Conservation (phyloP, 2,113 vertebrate genomes). For the Ochotona princeps region DNA sequence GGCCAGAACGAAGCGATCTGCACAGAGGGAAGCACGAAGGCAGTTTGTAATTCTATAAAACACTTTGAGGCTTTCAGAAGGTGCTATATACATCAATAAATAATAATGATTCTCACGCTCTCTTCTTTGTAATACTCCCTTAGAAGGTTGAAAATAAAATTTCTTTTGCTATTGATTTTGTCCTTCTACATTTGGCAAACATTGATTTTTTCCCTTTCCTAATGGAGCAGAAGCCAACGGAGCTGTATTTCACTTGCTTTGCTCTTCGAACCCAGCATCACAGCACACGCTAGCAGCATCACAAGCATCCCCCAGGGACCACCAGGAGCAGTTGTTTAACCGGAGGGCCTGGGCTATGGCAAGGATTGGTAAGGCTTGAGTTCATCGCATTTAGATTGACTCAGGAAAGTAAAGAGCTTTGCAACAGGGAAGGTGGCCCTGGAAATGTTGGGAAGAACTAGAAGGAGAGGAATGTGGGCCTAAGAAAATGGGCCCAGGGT, state of each 20-base stretch:
- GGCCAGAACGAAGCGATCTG: conserved; percentile 68
- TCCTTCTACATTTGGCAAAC: conserved; percentile 86
- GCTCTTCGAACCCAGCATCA: conserved; percentile 77
- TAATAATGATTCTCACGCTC: conserved; percentile 87
- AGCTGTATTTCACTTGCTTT: conserved; percentile 86
- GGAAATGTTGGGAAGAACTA: not conserved
- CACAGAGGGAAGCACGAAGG: conserved; percentile 31
- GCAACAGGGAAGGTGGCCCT: not conserved
- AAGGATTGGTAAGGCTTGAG: not conserved
- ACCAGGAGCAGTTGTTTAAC: conserved; percentile 76
- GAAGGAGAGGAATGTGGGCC: not conserved
- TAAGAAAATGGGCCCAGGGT: not conserved
- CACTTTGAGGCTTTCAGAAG: conserved; percentile 85
- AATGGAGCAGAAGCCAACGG: conserved; percentile 86
- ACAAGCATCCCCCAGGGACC: conserved; percentile 62
- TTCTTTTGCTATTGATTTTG: conserved; percentile 89
- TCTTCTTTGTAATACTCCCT: conserved; percentile 87
- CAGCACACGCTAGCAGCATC: conserved; percentile 73
- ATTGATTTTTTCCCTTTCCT: conserved; percentile 88
- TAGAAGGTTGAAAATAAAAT: conserved; percentile 88
- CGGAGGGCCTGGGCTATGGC: conserved; percentile 28
- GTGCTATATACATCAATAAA: conserved; percentile 87
- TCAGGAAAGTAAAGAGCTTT: not conserved
- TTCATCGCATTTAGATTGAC: not conserved
- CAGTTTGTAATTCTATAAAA: conserved; percentile 84